Evolutionary conservation across 1,140 invertebrate species (phyloP).

Genomic region (Muscidifurax raptorellus): DNA sequence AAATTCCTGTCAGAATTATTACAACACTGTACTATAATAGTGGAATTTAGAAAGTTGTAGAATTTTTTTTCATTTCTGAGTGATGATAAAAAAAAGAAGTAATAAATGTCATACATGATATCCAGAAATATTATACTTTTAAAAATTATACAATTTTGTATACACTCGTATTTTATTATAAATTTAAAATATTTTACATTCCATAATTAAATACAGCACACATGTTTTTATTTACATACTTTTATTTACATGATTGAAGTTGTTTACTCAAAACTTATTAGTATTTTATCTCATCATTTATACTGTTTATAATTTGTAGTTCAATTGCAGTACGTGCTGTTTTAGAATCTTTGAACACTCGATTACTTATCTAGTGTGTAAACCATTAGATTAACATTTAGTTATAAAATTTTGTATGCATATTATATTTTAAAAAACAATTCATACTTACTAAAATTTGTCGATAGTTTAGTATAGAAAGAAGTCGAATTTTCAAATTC

Average conservation of each 20-base stretch:
- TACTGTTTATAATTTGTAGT: not conserved
- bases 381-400: not conserved
- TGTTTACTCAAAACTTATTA: not conserved
- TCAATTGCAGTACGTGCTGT: not conserved
- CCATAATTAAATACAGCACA: not conserved
- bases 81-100: too few species aligned
- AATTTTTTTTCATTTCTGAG: too few species aligned
- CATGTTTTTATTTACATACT: not conserved
- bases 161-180: too few species aligned
- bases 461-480: constrained; percentile 46
- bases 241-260: not conserved
- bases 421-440: not conserved
- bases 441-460: constrained; percentile 55
- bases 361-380: not conserved
- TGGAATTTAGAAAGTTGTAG: too few species aligned
- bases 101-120: too few species aligned
- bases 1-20: not conserved
- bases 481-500: constrained; percentile 56
- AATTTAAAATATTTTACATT: too few species aligned
- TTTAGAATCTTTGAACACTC: not conserved
- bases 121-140: too few species aligned
- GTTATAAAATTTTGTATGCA: not conserved
- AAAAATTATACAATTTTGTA: too few species aligned
- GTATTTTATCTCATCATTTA: not conserved
- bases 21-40: too few species aligned